Evolutionary conservation across 1,140 invertebrate species (phyloP), one percentile per base, ranked within the genome.

Genomic region (Aphaenogaster rudis): DNA sequence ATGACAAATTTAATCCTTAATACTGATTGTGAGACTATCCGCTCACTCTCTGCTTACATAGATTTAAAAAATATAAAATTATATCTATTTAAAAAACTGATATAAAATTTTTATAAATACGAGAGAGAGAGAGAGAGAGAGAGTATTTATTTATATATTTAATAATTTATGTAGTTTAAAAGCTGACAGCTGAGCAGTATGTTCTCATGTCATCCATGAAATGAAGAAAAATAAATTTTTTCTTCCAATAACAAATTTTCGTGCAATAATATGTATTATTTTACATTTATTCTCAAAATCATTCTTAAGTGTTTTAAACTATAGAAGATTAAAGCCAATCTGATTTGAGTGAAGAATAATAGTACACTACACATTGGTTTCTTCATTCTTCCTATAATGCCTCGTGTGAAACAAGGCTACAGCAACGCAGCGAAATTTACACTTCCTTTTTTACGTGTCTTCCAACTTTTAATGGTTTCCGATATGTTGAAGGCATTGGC

Each of bases 391-490:
- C 33, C 5, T n/a, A 2, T 15, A 15, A 2, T 42, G 8, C 2
- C 45, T 57, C 13, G 21, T 8, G 28, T 21, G 36, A 81, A n/a
- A 42, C 36, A 36, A 52, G 36, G n/a, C 13, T 57, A 33, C 50
- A 39, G 6, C 39, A 61, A 36, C 54, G 39, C 63, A n/a, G 1
- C n/a, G 21, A 79, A 52, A n/a, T 81, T 81, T 28, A 8, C 15
- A 28, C 21, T 71, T 50, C 6, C 21, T 71, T 11, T 54, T 59
- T 72, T 59, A 61, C 21, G 39, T n/a, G n/a, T n/a, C n/a, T n/a
- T n/a, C 15, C 48, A 67, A 81, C 36, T 81, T 72, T 81, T 81
- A 72, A 81, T 81, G 39, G 13, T 59, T 50, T 81, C 17, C 17
- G 28, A 50, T 45, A 21, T 7, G 33, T 76, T 54, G 74, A 79